Evolutionary conservation across 2,797 vertebrate species (phyloP).

Genomic region (Botia almorhae): DNA sequence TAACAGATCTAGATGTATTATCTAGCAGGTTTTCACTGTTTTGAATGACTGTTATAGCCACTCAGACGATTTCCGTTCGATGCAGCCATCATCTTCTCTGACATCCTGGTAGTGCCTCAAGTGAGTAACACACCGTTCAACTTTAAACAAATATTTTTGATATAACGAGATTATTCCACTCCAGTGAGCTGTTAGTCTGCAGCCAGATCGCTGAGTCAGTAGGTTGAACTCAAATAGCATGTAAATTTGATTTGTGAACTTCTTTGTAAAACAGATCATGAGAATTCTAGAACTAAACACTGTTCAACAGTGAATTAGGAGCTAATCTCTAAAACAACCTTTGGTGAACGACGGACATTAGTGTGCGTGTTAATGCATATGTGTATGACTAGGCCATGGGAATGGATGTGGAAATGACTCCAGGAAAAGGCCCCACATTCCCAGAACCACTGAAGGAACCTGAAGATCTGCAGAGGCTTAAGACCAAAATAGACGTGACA

Average conservation of each 20-base stretch:
- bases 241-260: too few relatives aligned
- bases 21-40: neutral
- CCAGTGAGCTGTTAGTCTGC: too few relatives aligned
- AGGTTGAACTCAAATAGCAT: too few relatives aligned
- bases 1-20: neutral
- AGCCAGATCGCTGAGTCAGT: too few relatives aligned
- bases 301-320: neutral
- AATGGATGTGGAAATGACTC: constrained; percentile 93
- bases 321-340: neutral
- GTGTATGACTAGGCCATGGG: constrained; percentile 85
- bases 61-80: constrained; percentile 91
- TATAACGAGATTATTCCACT: too few relatives aligned
- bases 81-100: constrained; percentile 97
- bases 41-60: constrained; percentile 75
- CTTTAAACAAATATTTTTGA: neutral
- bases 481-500: constrained; percentile 80
- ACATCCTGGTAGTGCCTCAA: constrained; percentile 97
- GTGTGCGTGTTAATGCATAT: constrained; percentile 14
- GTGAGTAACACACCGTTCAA: constrained; percentile 68
- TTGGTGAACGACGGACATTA: neutral
- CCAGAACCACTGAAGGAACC: constrained; percentile 92
- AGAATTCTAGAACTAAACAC: neutral
- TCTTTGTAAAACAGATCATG: too few relatives aligned
- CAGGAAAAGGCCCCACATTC: constrained; percentile 93
- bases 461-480: constrained; percentile 86